Evolutionary conservation across 1,140 invertebrate genomes (phyloP).

Genomic region (Achatina immaculata): DNA sequence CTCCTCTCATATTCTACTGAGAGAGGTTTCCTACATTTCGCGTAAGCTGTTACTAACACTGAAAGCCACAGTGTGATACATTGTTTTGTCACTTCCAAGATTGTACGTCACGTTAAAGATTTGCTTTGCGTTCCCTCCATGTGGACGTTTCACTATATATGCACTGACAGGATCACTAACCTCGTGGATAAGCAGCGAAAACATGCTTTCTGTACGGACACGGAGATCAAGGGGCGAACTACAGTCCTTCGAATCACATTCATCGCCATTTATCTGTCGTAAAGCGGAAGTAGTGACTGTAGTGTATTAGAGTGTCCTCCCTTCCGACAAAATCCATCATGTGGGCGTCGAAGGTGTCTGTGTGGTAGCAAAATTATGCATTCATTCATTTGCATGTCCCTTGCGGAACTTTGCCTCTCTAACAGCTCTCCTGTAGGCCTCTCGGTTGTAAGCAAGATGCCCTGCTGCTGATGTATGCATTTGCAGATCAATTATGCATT

Average conservation of each 20-base stretch:
- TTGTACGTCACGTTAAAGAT: neutral
- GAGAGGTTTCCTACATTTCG: too few relatives aligned
- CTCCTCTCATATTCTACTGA: too few relatives aligned
- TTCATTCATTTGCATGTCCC: too few relatives aligned
- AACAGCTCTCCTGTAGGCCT: too few relatives aligned
- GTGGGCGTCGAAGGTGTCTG: neutral
- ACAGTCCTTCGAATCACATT: neutral
- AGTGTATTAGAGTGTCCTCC: neutral
- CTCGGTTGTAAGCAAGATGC: too few relatives aligned
- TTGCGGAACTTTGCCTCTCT: too few relatives aligned
- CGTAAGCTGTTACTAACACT: too few relatives aligned
- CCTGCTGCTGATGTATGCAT: too few relatives aligned
- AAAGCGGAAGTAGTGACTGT: neutral
- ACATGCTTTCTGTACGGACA: slow-evolving; percentile 18
- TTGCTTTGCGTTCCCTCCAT: neutral
- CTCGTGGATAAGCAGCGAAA: slow-evolving; percentile 27
- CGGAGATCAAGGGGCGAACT: neutral
- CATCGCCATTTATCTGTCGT: slow-evolving; percentile 1
- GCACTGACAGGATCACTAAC: neutral
- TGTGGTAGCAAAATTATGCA: neutral
- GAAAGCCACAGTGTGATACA: too few relatives aligned
- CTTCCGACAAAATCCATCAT: neutral
- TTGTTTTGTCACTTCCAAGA: neutral
- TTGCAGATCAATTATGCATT: too few relatives aligned
- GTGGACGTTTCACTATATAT: neutral